Evolutionary conservation across 2,797 vertebrate species (phyloP).

Genomic region (Hyperoplus lanceolatus): DNA sequence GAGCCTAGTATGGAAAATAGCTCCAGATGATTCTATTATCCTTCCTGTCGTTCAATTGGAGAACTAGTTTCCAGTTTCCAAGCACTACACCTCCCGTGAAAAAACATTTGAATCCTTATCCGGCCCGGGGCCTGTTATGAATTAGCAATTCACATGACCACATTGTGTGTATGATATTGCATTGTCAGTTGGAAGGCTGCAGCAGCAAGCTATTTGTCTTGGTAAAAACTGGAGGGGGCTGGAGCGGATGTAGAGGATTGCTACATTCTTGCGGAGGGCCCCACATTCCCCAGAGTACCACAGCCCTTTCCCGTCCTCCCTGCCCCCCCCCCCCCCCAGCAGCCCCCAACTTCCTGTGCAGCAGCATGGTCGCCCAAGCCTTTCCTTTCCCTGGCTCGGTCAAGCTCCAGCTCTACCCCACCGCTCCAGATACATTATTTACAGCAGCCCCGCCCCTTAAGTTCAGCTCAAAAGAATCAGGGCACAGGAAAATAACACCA

Average conservation of each 20-base stretch:
- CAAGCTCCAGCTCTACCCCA: constrained; percentile 60
- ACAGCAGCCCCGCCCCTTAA: constrained; percentile 72
- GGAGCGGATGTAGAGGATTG: constrained; percentile 69
- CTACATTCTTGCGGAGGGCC: constrained; percentile 74
- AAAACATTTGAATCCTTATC: constrained; percentile 9
- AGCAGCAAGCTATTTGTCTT: constrained; percentile 45
- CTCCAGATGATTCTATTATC: neutral
- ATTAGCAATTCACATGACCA: constrained; percentile 24
- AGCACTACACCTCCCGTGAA: constrained; percentile 5
- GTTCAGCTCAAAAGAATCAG: constrained; percentile 79
- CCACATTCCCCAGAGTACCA: constrained; percentile 70
- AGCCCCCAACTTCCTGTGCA: constrained; percentile 70
- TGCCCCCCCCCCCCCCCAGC: constrained; percentile 5
- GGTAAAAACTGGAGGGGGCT: constrained; percentile 37
- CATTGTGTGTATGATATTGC: constrained; percentile 23
- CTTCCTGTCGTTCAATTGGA: constrained; percentile 10
- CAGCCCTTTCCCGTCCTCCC: constrained; percentile 38
- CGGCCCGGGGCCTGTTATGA: constrained; percentile 30
- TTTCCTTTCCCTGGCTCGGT: constrained; percentile 48
- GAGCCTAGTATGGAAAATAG: neutral
- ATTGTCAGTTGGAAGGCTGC: constrained; percentile 39
- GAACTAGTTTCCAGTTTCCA: constrained; percentile 37
- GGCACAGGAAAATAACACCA: constrained; percentile 84
- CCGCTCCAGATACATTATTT: constrained; percentile 83
- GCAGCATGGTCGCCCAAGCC: constrained; percentile 60